Conservation (phyloP, 1,140 invertebrate species). For the Drosophila insularis region DNA sequence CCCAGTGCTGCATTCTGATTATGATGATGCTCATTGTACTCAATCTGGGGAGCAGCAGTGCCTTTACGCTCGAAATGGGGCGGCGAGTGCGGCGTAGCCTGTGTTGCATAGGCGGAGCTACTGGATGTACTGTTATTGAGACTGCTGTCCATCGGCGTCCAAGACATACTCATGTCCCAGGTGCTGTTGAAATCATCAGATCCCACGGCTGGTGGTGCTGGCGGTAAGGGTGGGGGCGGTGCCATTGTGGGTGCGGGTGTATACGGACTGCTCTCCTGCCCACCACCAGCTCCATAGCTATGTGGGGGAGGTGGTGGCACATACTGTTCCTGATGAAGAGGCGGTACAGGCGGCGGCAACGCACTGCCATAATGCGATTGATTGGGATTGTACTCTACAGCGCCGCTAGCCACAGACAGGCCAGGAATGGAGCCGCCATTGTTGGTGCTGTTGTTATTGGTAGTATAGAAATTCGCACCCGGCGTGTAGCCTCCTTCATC, state of each 20-base stretch:
- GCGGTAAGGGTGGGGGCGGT: slow-evolving; percentile 85
- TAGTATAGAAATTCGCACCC: slow-evolving; percentile 63
- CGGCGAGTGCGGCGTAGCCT: slow-evolving; percentile 86
- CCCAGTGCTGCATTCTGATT: slow-evolving; percentile 71
- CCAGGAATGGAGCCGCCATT: slow-evolving; percentile 58
- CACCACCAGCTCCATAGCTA: slow-evolving; percentile 36
- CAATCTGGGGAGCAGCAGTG: slow-evolving; percentile 83
- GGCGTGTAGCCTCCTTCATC: slow-evolving; percentile 70
- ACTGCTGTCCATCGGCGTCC: slow-evolving; percentile 70
- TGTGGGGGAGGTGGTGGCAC: slow-evolving; percentile 63
- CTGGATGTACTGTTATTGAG: slow-evolving; percentile 65
- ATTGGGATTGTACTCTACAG: slow-evolving; percentile 54
- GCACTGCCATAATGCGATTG: slow-evolving; percentile 33
- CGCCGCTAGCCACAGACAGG: slow-evolving; percentile 28
- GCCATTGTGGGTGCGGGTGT: slow-evolving; percentile 81
- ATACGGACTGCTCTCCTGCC: slow-evolving; percentile 52
- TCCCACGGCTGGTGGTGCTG: slow-evolving; percentile 48
- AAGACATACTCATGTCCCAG: slow-evolving; percentile 80
- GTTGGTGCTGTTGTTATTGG: slow-evolving; percentile 40
- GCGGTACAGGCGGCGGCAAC: slow-evolving; percentile 35
- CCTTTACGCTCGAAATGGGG: slow-evolving; percentile 86
- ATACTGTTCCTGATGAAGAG: slow-evolving; percentile 48
- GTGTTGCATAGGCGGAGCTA: slow-evolving; percentile 58
- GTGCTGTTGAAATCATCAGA: slow-evolving; percentile 68
- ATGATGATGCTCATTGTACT: slow-evolving; percentile 83